These are phyloP conservation scores for Leptinotarsa peninsularis DNA, from an alignment of 2,888 invertebrate species.

Conservation along the genomic window DNA sequence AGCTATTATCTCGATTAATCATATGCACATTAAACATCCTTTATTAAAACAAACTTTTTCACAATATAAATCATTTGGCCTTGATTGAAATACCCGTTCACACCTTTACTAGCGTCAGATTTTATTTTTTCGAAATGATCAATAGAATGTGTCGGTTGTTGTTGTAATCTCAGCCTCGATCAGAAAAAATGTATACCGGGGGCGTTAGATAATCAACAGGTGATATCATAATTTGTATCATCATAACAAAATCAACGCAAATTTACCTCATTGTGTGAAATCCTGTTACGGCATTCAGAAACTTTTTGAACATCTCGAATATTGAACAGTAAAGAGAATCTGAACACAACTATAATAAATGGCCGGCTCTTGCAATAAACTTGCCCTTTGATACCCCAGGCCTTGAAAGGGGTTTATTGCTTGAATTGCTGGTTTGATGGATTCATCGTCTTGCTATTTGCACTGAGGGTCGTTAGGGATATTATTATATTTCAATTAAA, in stretches of 20 bases:
- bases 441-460: slow-evolving; percentile 6
- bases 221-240: too few species aligned
- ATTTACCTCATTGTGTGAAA: too few species aligned
- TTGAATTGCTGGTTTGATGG: slow-evolving; percentile 4
- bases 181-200: slow-evolving; percentile 8
- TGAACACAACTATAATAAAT: slow-evolving; percentile 4
- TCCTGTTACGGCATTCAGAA: too few species aligned
- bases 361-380: background rate
- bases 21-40: slow-evolving; percentile 36
- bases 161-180: slow-evolving; percentile 10
- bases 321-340: background rate
- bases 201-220: background rate
- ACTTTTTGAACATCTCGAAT: background rate
- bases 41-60: slow-evolving; percentile 30
- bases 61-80: slow-evolving; percentile 26
- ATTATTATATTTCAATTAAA: slow-evolving; percentile 8
- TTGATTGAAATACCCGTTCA: slow-evolving; percentile 32
- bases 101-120: slow-evolving; percentile 32
- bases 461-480: slow-evolving; percentile 4
- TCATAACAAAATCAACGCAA: too few species aligned
- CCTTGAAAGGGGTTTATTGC: slow-evolving; percentile 1
- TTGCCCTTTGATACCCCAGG: slow-evolving; percentile 1
- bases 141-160: slow-evolving; percentile 18
- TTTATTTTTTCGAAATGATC: background rate
- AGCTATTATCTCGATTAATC: slow-evolving; percentile 34